phyloP scores from a whole-genome alignment of 2,888 invertebrate genomes.

The Syritta pipiens region DNA sequence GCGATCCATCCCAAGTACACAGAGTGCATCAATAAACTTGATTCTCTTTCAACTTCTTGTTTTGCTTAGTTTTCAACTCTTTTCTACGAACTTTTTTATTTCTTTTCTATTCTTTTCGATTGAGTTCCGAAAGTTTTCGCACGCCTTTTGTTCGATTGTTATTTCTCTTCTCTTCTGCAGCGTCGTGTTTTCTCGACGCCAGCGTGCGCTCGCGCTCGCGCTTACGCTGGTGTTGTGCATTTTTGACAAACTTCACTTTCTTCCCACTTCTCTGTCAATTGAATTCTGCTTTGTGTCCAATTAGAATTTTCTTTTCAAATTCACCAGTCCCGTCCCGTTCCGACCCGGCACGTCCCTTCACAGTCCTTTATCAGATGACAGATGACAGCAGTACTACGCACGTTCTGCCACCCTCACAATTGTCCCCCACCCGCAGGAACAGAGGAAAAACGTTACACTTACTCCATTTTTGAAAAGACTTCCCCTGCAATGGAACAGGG shows the following conservation, averaged over 20 bases:
- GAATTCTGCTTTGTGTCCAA: slow-evolving; percentile 59
- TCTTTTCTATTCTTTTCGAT: no score
- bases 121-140: slow-evolving; percentile 63
- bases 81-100: no score
- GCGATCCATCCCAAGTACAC: not conserved
- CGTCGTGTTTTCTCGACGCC: not conserved
- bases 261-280: slow-evolving; percentile 32
- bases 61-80: slow-evolving; percentile 31
- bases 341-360: no score
- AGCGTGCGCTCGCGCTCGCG: not conserved
- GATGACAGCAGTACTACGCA: slow-evolving; percentile 28
- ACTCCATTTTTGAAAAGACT: slow-evolving; percentile 35
- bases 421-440: not conserved
- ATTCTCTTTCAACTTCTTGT: no score
- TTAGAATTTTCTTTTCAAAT: slow-evolving; percentile 60
- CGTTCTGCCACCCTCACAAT: slow-evolving; percentile 33
- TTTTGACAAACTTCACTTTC: slow-evolving; percentile 50
- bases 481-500: slow-evolving; percentile 53
- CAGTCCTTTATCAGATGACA: slow-evolving; percentile 22
- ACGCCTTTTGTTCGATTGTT: slow-evolving; percentile 56
- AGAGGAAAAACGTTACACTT: slow-evolving; percentile 34
- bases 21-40: slow-evolving; percentile 26
- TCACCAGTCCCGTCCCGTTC: no score
- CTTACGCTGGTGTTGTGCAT: slow-evolving; percentile 35
- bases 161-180: slow-evolving; percentile 16